These are phyloP conservation scores for Riparia riparia DNA, from an alignment of 2,113 vertebrate genomes.

Conservation along the genomic window DNA sequence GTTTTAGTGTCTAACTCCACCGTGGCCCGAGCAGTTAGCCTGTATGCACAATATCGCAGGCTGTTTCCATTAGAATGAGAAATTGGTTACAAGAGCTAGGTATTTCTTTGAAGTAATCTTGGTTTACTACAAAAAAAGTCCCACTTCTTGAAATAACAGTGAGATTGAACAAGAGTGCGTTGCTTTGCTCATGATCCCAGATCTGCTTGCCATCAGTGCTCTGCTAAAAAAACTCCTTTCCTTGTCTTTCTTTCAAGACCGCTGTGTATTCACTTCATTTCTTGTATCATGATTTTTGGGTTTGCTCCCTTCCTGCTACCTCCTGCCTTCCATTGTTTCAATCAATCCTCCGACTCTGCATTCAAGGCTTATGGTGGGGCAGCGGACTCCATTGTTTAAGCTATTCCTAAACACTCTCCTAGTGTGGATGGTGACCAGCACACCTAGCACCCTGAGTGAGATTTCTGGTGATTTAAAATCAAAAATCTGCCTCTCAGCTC, in stretches of 20 bases:
- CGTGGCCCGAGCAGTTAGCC: not conserved
- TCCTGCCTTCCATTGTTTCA: not conserved
- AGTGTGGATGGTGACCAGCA: not conserved
- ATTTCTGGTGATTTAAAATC: not conserved
- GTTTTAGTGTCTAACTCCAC: not conserved
- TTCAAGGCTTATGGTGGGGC: not conserved
- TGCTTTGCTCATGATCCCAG: not conserved
- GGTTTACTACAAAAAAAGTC: constrained; percentile 13
- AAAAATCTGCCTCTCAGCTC: not conserved
- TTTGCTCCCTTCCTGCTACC: not conserved
- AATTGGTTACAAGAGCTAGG: constrained; percentile 48
- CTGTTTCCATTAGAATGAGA: constrained; percentile 56
- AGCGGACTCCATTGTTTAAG: not conserved
- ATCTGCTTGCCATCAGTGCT: not conserved
- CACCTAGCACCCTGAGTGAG: not conserved
- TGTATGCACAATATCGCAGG: accelerated
- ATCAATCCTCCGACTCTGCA: not conserved
- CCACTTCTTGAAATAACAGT: not conserved
- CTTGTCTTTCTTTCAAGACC: constrained; percentile 18
- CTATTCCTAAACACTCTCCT: not conserved
- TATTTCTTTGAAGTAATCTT: constrained; percentile 64
- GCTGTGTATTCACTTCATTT: constrained; percentile 15
- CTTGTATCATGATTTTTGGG: not conserved
- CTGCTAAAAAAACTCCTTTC: not conserved
- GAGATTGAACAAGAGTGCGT: not conserved